Evolutionary conservation across 1,140 invertebrate species (phyloP).

Genomic region (Agrilus planipennis): DNA sequence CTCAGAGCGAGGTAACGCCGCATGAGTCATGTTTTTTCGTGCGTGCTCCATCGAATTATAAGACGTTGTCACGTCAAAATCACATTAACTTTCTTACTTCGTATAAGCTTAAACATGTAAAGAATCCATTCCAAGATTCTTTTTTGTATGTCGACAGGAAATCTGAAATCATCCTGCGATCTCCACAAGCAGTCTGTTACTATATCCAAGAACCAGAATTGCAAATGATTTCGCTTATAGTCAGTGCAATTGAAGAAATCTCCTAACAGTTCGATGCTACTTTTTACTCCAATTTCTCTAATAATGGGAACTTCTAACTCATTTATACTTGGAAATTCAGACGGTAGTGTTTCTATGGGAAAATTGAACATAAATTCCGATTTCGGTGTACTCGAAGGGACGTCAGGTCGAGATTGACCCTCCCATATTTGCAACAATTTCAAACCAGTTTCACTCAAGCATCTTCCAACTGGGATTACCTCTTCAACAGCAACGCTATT

Average conservation of each 20-base stretch:
- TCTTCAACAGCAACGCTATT: no score
- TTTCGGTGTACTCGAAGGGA: neutral
- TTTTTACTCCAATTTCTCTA: constrained; percentile 23
- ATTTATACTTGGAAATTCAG: constrained; percentile 6
- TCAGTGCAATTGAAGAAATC: constrained; percentile 20
- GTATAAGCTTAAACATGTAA: constrained; percentile 22
- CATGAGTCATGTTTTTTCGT: no score
- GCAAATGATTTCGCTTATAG: constrained; percentile 24
- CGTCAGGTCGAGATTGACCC: neutral
- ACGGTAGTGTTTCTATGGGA: neutral
- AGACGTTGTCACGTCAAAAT: no score
- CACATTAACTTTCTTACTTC: constrained; percentile 15
- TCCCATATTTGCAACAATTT: no score
- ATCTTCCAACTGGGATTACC: no score
- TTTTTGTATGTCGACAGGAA: constrained; percentile 20
- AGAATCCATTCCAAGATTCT: constrained; percentile 26
- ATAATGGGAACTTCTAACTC: constrained; percentile 20
- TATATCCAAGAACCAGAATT: constrained; percentile 31
- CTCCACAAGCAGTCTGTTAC: constrained; percentile 29
- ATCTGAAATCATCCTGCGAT: constrained; percentile 27
- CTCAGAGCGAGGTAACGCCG: no score
- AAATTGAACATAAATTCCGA: constrained; percentile 6
- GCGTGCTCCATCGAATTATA: no score
- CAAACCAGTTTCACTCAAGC: no score
- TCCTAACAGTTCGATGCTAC: constrained; percentile 20